These are phyloP conservation scores for Tylochromis polylepis DNA, from an alignment of 2,113 vertebrate genomes.

Conservation along the genomic window DNA sequence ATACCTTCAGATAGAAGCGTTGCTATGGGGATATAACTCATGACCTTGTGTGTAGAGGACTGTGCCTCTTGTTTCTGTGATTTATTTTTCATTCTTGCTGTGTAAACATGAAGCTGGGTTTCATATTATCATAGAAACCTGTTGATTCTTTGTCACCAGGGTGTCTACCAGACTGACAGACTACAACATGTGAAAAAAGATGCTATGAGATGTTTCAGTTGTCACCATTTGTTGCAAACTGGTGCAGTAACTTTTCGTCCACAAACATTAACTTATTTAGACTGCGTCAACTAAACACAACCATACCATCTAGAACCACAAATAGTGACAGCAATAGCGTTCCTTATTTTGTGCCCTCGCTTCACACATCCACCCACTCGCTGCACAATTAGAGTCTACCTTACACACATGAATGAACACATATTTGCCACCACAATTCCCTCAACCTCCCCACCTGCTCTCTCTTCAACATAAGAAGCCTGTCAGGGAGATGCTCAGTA, in stretches of 20 bases:
- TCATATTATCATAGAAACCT: neutral
- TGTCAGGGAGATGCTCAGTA: conserved; percentile 15
- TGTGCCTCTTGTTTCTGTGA: neutral
- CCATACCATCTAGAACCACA: neutral
- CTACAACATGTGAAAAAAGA: neutral
- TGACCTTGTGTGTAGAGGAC: neutral
- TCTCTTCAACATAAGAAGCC: neutral
- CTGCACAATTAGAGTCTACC: conserved; percentile 10
- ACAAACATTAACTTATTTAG: neutral
- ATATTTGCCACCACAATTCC: conserved; percentile 10
- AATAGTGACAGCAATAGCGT: neutral
- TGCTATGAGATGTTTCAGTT: neutral
- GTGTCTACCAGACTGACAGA: neutral
- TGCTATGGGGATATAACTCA: neutral
- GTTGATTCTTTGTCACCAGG: neutral
- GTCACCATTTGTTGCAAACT: neutral
- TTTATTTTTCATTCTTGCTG: neutral
- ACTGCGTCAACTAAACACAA: neutral
- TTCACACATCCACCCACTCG: neutral
- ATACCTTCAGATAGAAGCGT: neutral
- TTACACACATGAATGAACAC: conserved; percentile 28
- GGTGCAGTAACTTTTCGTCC: neutral
- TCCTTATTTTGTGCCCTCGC: neutral
- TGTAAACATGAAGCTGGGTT: neutral
- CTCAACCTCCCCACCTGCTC: neutral